These are phyloP conservation scores for Tamias sibiricus DNA, from an alignment of 2,113 vertebrate species.

Conservation along the genomic window DNA sequence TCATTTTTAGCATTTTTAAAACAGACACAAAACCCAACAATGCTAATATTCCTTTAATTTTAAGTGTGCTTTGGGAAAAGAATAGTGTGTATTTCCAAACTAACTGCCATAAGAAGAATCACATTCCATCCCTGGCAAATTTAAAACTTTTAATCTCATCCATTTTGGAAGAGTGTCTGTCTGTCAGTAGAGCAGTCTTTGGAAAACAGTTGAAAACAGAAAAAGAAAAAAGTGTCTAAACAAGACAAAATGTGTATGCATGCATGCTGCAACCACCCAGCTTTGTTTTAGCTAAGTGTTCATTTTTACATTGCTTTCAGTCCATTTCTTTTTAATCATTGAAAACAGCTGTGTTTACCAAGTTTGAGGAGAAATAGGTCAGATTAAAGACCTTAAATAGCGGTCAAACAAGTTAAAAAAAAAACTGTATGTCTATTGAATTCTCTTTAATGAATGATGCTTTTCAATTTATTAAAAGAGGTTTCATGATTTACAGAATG, in stretches of 20 bases:
- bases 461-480: conserved; percentile 26
- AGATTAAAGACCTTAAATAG: conserved; percentile 14
- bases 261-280: conserved; percentile 56
- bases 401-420: conserved; percentile 11
- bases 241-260: background rate
- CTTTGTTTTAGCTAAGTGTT: conserved; percentile 68
- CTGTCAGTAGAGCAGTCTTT: conserved; percentile 71
- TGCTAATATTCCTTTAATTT: conserved; percentile 43
- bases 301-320: conserved; percentile 72
- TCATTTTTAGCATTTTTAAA: conserved; percentile 55
- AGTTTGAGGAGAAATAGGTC: conserved; percentile 36
- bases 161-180: conserved; percentile 69
- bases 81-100: conserved; percentile 34
- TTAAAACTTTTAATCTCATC: conserved; percentile 51
- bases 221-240: background rate
- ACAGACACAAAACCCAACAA: conserved; percentile 48
- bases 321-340: conserved; percentile 69
- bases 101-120: conserved; percentile 34
- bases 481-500: conserved; percentile 51
- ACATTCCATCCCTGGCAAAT: conserved; percentile 43
- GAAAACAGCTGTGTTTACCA: conserved; percentile 66
- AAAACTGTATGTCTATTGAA: background rate
- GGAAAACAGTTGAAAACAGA: conserved; percentile 63
- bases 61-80: conserved; percentile 44
- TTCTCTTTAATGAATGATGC: background rate